Evolutionary conservation across 2,797 vertebrate species (phyloP).

Genomic region (Tangara arthus): DNA sequence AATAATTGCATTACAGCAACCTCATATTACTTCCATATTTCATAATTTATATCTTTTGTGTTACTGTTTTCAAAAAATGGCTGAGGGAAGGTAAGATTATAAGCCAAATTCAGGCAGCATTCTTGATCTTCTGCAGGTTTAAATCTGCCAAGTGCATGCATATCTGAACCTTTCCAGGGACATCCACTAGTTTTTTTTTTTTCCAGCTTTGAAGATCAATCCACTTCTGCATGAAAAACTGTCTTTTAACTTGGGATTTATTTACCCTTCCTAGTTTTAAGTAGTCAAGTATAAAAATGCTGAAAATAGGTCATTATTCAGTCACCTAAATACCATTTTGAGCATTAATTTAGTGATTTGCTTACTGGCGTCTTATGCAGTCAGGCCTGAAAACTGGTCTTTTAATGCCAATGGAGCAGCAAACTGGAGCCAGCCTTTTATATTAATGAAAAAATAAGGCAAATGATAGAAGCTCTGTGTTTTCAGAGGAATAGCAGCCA

Average conservation of each 20-base stretch:
- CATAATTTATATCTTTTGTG: not conserved
- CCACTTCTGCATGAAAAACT: not conserved
- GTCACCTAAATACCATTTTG: not conserved
- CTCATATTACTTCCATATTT: not conserved
- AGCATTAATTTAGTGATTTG: not conserved
- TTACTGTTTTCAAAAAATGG: not conserved
- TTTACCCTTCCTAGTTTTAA: not conserved
- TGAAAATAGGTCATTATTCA: not conserved
- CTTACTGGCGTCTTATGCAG: not conserved
- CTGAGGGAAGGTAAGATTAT: not conserved
- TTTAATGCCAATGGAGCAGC: not conserved
- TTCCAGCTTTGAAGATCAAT: not conserved
- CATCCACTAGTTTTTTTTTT: not conserved
- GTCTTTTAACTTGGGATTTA: not conserved
- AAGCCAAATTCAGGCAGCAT: not conserved
- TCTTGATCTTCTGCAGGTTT: not conserved
- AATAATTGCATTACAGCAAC: not conserved
- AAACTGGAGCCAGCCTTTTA: not conserved
- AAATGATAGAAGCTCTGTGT: not conserved
- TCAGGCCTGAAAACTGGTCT: not conserved
- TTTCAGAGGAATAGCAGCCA: not conserved
- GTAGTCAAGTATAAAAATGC: not conserved
- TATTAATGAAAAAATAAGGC: not conserved
- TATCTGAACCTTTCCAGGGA: not conserved
- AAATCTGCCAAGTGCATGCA: not conserved